A percentile compares a stretch with the other conserved stretches of the same genome.
phyloP scores from a whole-genome alignment of 2,113 vertebrate species.

The Petaurus breviceps region DNA sequence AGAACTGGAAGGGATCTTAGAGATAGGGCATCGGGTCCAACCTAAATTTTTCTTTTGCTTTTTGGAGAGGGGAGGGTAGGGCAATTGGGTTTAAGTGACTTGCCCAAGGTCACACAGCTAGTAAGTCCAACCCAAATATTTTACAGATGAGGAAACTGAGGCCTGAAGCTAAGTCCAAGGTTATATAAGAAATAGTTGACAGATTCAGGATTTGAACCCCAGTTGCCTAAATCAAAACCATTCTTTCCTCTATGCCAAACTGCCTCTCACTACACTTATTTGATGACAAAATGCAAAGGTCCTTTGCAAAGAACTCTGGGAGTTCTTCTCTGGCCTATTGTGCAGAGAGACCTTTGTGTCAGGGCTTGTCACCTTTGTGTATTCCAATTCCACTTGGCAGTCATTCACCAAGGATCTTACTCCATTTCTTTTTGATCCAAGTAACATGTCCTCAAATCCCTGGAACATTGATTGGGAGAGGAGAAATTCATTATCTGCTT shows the following conservation, averaged over 20 bases:
- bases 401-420: constrained; percentile 75
- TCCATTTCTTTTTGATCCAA: constrained; percentile 78
- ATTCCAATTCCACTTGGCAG: constrained; percentile 77
- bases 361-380: constrained; percentile 79
- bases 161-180: background rate
- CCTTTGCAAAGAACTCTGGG: constrained; percentile 77
- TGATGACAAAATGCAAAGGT: constrained; percentile 75
- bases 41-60: background rate
- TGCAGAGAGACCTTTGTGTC: constrained; percentile 74
- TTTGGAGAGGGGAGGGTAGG: too few species aligned
- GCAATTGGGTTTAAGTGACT: too few species aligned
- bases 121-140: background rate
- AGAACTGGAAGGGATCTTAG: background rate
- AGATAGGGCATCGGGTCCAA: background rate
- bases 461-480: constrained; percentile 70
- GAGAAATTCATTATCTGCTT: constrained; percentile 76
- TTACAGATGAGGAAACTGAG: background rate
- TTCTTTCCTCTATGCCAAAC: background rate
- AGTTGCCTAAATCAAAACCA: background rate
- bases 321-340: constrained; percentile 77
- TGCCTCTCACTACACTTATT: constrained; percentile 13
- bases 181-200: background rate
- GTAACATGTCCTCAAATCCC: constrained; percentile 73
- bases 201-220: background rate
- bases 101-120: too few species aligned